phyloP scores from a whole-genome alignment of 2,797 vertebrate species.

The Streptopelia turtur region DNA sequence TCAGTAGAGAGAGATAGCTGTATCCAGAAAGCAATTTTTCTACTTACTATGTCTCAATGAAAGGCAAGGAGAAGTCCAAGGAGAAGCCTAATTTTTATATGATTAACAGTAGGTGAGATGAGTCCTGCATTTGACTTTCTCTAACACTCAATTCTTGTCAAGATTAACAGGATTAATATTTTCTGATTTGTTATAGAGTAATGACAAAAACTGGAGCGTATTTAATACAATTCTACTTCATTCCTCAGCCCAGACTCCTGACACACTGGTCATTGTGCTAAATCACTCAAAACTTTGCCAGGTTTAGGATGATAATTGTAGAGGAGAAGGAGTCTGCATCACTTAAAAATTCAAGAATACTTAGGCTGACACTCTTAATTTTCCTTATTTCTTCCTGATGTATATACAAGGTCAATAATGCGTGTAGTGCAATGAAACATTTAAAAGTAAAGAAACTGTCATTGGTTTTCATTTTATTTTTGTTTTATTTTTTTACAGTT shows the following conservation, averaged over 20 bases:
- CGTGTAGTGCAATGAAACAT: not conserved
- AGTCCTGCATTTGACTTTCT: not conserved
- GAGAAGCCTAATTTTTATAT: not conserved
- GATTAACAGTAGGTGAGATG: not conserved
- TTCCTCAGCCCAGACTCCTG: not conserved
- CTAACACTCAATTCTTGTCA: not conserved
- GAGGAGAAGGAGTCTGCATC: rapidly evolving
- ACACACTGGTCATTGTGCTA: not conserved
- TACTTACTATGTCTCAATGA: not conserved
- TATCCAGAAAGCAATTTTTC: not conserved
- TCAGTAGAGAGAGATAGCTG: rapidly evolving
- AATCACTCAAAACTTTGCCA: not conserved
- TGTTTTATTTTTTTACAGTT: not conserved
- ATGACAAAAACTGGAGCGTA: not conserved
- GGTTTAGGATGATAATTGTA: not conserved
- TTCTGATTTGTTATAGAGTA: not conserved
- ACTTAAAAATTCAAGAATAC: not conserved
- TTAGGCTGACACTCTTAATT: not conserved
- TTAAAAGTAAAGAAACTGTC: not conserved
- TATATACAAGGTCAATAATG: not conserved
- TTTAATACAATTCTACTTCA: not conserved
- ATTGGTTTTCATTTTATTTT: not conserved
- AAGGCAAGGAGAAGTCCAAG: not conserved
- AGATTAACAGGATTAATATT: not conserved
- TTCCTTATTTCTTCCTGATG: not conserved